Evolutionary conservation across 2,888 invertebrate genomes (phyloP).

Genomic region (Andrena minutula): DNA sequence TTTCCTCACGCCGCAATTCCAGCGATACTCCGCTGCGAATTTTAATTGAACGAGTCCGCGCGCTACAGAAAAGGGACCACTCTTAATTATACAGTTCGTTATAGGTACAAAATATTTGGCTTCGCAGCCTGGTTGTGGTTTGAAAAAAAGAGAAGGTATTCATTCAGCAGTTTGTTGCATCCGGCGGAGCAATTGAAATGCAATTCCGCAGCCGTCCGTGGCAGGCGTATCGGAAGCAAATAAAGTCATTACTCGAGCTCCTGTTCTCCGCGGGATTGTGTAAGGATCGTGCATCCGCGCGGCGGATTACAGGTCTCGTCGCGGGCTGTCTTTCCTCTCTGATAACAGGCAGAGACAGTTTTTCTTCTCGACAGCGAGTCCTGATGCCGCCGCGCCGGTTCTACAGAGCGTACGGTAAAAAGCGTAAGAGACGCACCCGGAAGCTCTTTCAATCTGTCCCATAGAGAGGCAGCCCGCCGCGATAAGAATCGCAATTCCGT

Average conservation of each 20-base stretch:
- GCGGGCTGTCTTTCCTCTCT: slow-evolving; percentile 6
- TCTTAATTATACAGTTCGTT: slow-evolving; percentile 6
- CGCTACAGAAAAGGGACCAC: background rate
- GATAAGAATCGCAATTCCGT: slow-evolving; percentile 73
- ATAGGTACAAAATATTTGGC: background rate
- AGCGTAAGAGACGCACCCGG: slow-evolving; percentile 26
- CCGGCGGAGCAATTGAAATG: background rate
- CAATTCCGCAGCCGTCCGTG: background rate
- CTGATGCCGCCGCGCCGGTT: slow-evolving; percentile 13
- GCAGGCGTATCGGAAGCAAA: background rate
- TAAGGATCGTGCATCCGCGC: background rate
- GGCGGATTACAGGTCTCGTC: slow-evolving; percentile 13
- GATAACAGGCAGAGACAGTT: slow-evolving; percentile 52
- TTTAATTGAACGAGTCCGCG: slow-evolving; percentile 1
- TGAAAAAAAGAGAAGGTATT: background rate
- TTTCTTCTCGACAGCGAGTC: slow-evolving; percentile 42
- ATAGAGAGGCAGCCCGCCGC: slow-evolving; percentile 53
- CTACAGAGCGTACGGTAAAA: slow-evolving; percentile 16
- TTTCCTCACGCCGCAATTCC: background rate
- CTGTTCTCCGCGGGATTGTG: background rate
- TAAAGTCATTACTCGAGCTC: background rate
- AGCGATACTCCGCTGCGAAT: background rate
- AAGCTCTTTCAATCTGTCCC: slow-evolving; percentile 68
- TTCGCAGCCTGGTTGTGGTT: background rate
- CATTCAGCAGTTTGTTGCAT: background rate